A percentile compares a stretch with the other conserved stretches of the same genome.
phyloP scores from a whole-genome alignment of 2,888 invertebrate species.

The Bombylius discolor region DNA sequence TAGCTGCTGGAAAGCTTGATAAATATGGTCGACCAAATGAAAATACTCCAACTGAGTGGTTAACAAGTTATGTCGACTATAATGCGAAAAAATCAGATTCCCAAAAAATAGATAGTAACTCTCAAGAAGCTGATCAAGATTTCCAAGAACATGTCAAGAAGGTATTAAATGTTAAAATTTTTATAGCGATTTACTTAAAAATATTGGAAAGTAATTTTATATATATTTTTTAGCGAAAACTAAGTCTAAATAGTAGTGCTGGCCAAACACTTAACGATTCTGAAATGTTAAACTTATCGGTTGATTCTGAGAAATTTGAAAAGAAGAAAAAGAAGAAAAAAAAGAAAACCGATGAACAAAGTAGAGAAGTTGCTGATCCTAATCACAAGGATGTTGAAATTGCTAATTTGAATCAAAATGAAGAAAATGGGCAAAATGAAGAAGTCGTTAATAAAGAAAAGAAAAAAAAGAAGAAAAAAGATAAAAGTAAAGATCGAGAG shows the following conservation, averaged over 20 bases:
- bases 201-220: not conserved
- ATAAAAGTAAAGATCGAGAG: slow-evolving; percentile 47
- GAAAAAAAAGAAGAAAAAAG: slow-evolving; percentile 68
- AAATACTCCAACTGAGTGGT: slow-evolving; percentile 86
- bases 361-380: slow-evolving; percentile 20
- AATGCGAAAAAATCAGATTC: slow-evolving; percentile 22
- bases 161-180: slow-evolving; percentile 18
- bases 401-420: slow-evolving; percentile 22
- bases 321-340: slow-evolving; percentile 56
- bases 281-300: slow-evolving; percentile 17
- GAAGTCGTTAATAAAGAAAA: slow-evolving; percentile 44
- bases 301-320: slow-evolving; percentile 33
- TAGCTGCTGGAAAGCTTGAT: slow-evolving; percentile 81
- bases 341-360: slow-evolving; percentile 39
- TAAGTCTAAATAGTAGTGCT: slow-evolving; percentile 40
- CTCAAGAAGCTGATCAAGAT: slow-evolving; percentile 10
- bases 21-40: slow-evolving; percentile 95
- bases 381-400: slow-evolving; percentile 24
- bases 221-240: slow-evolving; percentile 37
- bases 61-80: slow-evolving; percentile 60
- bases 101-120: slow-evolving; percentile 17
- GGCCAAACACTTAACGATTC: slow-evolving; percentile 16
- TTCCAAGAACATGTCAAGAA: slow-evolving; percentile 29
- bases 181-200: not conserved
- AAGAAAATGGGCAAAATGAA: slow-evolving; percentile 28